Evolutionary conservation across 2,113 vertebrate species (phyloP), one percentile per base, ranked within the genome.

Genomic region (Trogon surrucura): DNA sequence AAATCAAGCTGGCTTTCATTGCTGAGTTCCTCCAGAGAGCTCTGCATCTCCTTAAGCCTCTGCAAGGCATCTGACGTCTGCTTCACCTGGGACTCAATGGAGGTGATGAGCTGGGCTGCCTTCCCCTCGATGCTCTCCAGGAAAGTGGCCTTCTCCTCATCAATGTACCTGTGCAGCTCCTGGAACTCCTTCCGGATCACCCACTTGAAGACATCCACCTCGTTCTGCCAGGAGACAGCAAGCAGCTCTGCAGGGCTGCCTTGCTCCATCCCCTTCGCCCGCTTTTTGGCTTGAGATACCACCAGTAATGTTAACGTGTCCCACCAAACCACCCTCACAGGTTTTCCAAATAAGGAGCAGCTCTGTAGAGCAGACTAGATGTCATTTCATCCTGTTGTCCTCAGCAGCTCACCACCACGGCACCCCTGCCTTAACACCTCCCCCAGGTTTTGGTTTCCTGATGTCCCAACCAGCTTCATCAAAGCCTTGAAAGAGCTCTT

Each of bases 161-260:
- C 98, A 10, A 99, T 96, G 90, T 97, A 98, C 65, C 93, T 97
- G 81, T 98, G 98, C 62, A 99, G 83, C 70, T 99, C 98, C 66
- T 98, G 98, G 88, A 99, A 99, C 96, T 99, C 98, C 11, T 97
- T 98, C 78, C 97, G 97, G 84, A 99, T 98, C 96, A 99, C 98
- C 97, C 98, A 98, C 92, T 98, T 98, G 96, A 98, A 97, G 85
- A 99, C 98, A 14, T 99, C 98, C 0, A 98, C 98, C 95, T 99
- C 98, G 0, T 99, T 99, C 98, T 99, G 91, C 19, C 34, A 2
- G 70, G 36, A 85, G 36, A 70, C 13, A 56, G 57, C 34, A n/a
- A 4, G 9, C 0, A 0, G 62, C 47, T 84, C 30, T 10, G 34
- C 38, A 23, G 54, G 36, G 51, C 61, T 32, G 66, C 60, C 57